Evolutionary conservation across 2,113 vertebrate species (phyloP).

Genomic region (Sus scrofa): T2T-Sscrofa CM000817.6:153686501-153687000

Average conservation of each 20-base stretch:
- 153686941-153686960: background rate
- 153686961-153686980: background rate
- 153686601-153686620: background rate
- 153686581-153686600: background rate
- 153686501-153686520: background rate
- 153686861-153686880: background rate
- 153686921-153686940: background rate
- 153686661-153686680: background rate
- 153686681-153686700: background rate
- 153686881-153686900: background rate
- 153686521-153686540: background rate
- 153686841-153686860: background rate
- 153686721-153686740: conserved; percentile 1
- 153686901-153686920: background rate
- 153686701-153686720: background rate
- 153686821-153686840: background rate
- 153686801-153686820: background rate
- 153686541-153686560: background rate
- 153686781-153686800: background rate
- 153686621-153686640: conserved; percentile 22
- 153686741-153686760: conserved; percentile 2
- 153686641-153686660: conserved; percentile 37
- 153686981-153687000: background rate
- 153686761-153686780: background rate
- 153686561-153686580: background rate